These are phyloP conservation scores for Toxostoma redivivum DNA, from an alignment of 2,113 vertebrate species.

Conservation along the genomic window DNA sequence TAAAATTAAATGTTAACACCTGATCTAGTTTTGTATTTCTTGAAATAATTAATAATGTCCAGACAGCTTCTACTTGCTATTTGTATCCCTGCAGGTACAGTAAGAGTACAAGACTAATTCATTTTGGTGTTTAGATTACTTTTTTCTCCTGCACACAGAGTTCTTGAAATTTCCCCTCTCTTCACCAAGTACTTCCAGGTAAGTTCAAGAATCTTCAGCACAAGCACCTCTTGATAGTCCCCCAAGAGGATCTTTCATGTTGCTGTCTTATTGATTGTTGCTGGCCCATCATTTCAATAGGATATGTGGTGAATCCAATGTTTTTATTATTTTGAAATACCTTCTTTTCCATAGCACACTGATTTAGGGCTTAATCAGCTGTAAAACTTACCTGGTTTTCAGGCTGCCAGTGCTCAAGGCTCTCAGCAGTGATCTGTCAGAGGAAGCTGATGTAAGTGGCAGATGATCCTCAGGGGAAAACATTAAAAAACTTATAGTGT, in stretches of 20 bases:
- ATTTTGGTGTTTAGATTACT: background rate
- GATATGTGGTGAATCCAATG: background rate
- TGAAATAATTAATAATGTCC: background rate
- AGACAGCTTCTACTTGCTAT: background rate
- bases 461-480: background rate
- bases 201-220: background rate
- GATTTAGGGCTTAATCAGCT: background rate
- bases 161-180: background rate
- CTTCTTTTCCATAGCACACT: background rate
- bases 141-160: background rate
- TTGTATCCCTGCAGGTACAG: background rate
- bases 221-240: background rate
- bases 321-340: background rate
- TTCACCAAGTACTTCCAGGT: background rate
- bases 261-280: background rate
- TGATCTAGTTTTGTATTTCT: background rate
- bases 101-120: background rate
- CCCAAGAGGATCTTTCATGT: background rate
- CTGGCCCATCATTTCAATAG: background rate
- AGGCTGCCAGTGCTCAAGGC: background rate
- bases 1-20: conserved; percentile 59
- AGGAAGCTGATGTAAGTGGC: background rate
- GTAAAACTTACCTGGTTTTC: background rate
- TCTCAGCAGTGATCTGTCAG: background rate
- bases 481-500: background rate